These are phyloP conservation scores for Danaus plexippus DNA, from an alignment of 1,140 invertebrate genomes.

Conservation along the genomic window DNA sequence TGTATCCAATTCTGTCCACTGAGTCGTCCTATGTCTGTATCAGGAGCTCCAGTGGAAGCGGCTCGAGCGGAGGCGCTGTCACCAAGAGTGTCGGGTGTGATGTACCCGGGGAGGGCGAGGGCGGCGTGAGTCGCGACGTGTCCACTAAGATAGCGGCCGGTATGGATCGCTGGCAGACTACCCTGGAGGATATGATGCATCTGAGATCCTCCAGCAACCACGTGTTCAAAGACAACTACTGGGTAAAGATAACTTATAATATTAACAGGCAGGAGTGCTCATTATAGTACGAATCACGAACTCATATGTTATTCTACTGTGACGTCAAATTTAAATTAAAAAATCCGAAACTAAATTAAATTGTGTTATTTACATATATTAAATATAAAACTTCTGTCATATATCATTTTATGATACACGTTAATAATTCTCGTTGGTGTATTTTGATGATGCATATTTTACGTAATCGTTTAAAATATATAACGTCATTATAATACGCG, in stretches of 20 bases:
- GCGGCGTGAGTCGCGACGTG: conserved; percentile 55
- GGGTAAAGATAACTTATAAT: conserved; percentile 30
- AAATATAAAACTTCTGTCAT: too few relatives aligned
- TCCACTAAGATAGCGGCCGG: conserved; percentile 56
- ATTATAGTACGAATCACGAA: too few relatives aligned
- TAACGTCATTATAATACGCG: conserved; percentile 28
- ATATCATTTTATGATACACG: too few relatives aligned
- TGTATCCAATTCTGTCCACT: too few relatives aligned
- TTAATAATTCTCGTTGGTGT: background rate
- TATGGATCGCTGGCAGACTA: conserved; percentile 67
- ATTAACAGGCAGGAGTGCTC: too few relatives aligned
- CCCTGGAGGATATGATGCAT: conserved; percentile 63
- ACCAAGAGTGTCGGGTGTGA: conserved; percentile 5
- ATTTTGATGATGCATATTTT: conserved; percentile 21
- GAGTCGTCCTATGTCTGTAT: conserved; percentile 14
- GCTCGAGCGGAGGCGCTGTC: conserved; percentile 13
- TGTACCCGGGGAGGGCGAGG: conserved; percentile 23
- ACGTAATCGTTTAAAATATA: conserved; percentile 25
- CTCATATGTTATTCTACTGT: too few relatives aligned
- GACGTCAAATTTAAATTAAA: too few relatives aligned
- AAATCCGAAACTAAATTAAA: too few relatives aligned
- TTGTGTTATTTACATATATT: too few relatives aligned
- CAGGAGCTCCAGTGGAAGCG: conserved; percentile 27
- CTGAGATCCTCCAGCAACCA: conserved; percentile 55
- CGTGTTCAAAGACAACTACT: conserved; percentile 62